phyloP scores from a whole-genome alignment of 2,888 invertebrate species.

The Phortica okadai region DNA sequence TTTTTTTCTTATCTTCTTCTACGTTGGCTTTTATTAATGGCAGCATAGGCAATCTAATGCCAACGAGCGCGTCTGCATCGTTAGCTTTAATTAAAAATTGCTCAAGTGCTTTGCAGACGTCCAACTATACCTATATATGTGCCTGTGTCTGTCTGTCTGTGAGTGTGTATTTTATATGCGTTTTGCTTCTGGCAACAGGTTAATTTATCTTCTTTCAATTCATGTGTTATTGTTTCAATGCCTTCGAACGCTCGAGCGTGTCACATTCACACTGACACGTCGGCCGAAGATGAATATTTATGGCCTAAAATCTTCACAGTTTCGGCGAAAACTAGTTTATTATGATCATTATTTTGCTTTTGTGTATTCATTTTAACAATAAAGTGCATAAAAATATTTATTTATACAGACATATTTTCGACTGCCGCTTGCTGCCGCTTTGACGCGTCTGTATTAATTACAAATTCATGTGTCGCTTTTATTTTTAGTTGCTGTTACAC shows the following conservation, averaged over 20 bases:
- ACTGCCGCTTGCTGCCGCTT: neutral
- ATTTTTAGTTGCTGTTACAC: neutral
- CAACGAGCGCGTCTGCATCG: neutral
- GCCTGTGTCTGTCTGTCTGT: neutral
- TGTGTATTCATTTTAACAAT: neutral
- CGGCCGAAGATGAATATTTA: conserved; percentile 17
- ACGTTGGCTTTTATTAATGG: conserved; percentile 11
- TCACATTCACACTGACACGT: conserved; percentile 21
- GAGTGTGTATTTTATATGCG: neutral
- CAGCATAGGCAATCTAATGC: neutral
- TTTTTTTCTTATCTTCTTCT: neutral
- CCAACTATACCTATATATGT: neutral
- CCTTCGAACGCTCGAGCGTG: neutral
- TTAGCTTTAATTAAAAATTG: conserved; percentile 25
- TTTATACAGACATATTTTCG: neutral
- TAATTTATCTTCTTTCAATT: neutral
- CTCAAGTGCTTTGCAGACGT: neutral
- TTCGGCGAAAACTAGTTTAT: neutral
- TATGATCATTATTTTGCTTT: neutral
- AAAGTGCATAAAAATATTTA: too few relatives aligned
- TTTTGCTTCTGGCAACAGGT: conserved; percentile 5
- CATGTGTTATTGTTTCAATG: neutral
- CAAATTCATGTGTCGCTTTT: neutral
- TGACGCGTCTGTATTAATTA: neutral
- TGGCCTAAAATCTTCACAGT: neutral